A percentile compares a stretch with the other conserved stretches of the same genome.
Evolutionary conservation across 2,888 invertebrate genomes (phyloP).

Genomic region (Ellobium chinense): DNA sequence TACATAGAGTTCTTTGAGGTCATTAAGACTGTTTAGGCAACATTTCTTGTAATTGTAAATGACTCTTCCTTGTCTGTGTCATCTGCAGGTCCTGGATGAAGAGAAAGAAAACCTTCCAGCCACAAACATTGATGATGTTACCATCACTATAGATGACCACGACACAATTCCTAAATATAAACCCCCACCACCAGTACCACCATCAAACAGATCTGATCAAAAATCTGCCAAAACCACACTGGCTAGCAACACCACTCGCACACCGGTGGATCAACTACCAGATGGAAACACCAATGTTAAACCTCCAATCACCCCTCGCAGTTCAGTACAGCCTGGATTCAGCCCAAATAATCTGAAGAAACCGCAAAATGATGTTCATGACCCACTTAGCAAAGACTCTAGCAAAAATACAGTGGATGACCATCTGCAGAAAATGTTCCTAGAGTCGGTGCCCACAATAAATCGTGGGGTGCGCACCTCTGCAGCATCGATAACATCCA

Average conservation of each 20-base stretch:
- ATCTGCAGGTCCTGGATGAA: slow-evolving; percentile 61
- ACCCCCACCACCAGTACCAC: background rate
- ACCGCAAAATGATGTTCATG: slow-evolving; percentile 40
- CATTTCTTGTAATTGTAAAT: too few relatives aligned
- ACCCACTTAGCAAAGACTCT: slow-evolving; percentile 17
- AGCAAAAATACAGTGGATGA: slow-evolving; percentile 57
- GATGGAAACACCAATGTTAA: slow-evolving; percentile 1
- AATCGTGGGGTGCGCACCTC: slow-evolving; percentile 42
- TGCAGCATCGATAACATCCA: slow-evolving; percentile 27
- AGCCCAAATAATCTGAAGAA: slow-evolving; percentile 43
- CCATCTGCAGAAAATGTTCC: slow-evolving; percentile 68
- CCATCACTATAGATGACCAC: slow-evolving; percentile 80
- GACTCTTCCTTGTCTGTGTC: too few relatives aligned
- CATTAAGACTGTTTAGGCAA: too few relatives aligned
- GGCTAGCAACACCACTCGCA: background rate
- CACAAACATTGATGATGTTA: slow-evolving; percentile 75
- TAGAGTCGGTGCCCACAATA: slow-evolving; percentile 57
- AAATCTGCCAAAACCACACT: background rate
- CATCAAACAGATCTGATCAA: slow-evolving; percentile 34
- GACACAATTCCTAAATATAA: background rate
- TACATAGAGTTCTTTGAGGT: too few relatives aligned
- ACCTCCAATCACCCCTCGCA: background rate
- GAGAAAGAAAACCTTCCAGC: slow-evolving; percentile 67
- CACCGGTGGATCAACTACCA: background rate
- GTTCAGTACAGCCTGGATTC: slow-evolving; percentile 5